Conservation (phyloP, 2,797 vertebrate species). For the Notolabrus celidotus region DNA sequence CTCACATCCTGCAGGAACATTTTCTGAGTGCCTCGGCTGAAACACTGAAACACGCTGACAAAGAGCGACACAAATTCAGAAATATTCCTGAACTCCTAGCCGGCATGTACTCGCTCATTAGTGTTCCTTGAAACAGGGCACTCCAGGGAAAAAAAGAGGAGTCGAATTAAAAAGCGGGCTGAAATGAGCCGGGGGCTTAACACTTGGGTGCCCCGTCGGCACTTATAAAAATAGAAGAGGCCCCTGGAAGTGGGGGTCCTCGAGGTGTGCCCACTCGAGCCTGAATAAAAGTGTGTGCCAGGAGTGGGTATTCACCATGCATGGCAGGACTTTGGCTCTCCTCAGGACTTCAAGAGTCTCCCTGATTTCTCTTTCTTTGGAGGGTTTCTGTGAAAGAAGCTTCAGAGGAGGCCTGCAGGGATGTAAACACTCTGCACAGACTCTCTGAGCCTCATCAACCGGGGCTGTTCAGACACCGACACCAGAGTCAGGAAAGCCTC, state of each 20-base stretch:
- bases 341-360: slow-evolving; percentile 49
- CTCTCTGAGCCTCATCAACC: slow-evolving; percentile 60
- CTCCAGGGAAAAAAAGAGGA: slow-evolving; percentile 25
- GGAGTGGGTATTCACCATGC: slow-evolving; percentile 65
- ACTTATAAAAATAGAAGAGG: slow-evolving; percentile 68
- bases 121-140: slow-evolving; percentile 45
- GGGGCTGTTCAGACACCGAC: slow-evolving; percentile 18
- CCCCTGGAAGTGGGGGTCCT: slow-evolving; percentile 59
- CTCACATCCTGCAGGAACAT: slow-evolving; percentile 40
- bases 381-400: slow-evolving; percentile 43
- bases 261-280: slow-evolving; percentile 71
- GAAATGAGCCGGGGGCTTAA: slow-evolving; percentile 62
- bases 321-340: slow-evolving; percentile 69
- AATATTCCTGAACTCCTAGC: slow-evolving; percentile 63
- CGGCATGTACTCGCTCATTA: slow-evolving; percentile 66
- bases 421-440: slow-evolving; percentile 62
- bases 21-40: slow-evolving; percentile 40
- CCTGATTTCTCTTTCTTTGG: slow-evolving; percentile 55
- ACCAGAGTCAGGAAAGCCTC: not conserved
- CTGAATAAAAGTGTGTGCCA: slow-evolving; percentile 73
- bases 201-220: slow-evolving; percentile 59
- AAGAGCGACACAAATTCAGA: slow-evolving; percentile 57
- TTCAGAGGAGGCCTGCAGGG: slow-evolving; percentile 21
- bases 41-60: slow-evolving; percentile 61
- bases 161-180: slow-evolving; percentile 58